phyloP scores from a whole-genome alignment of 2,888 invertebrate species.

The Plebejus argus region DNA sequence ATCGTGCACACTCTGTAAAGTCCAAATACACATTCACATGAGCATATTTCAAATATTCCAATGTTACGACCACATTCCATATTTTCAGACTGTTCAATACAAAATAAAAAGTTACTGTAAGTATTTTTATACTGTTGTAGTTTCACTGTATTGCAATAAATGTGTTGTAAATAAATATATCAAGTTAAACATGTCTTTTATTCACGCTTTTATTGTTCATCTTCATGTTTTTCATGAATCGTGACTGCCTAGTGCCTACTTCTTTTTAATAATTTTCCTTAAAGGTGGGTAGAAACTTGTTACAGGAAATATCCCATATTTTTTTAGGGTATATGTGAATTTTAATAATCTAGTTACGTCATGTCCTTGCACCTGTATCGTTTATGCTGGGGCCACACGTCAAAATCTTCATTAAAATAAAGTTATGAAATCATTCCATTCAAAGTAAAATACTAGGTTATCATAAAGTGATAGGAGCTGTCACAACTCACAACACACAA shows the following conservation, averaged over 20 bases:
- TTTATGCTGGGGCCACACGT: too few relatives aligned
- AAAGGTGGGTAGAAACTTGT: too few relatives aligned
- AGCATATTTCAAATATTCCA: slow-evolving; percentile 42
- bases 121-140: slow-evolving; percentile 69
- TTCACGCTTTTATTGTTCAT: too few relatives aligned
- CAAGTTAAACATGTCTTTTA: slow-evolving; percentile 18
- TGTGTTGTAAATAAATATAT: slow-evolving; percentile 66
- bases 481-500: too few relatives aligned
- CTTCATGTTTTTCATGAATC: not conserved
- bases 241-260: too few relatives aligned
- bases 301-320: not conserved
- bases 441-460: too few relatives aligned
- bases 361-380: too few relatives aligned
- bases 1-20: not conserved
- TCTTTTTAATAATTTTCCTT: too few relatives aligned
- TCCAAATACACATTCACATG: slow-evolving; percentile 21
- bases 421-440: too few relatives aligned
- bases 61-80: slow-evolving; percentile 56
- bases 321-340: not conserved
- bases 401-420: too few relatives aligned
- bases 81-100: slow-evolving; percentile 55
- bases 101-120: slow-evolving; percentile 47
- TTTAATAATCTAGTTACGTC: not conserved
- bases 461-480: too few relatives aligned
- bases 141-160: slow-evolving; percentile 67